Conservation (phyloP, 2,888 invertebrate species). For the Xestia ashworthii region DNA sequence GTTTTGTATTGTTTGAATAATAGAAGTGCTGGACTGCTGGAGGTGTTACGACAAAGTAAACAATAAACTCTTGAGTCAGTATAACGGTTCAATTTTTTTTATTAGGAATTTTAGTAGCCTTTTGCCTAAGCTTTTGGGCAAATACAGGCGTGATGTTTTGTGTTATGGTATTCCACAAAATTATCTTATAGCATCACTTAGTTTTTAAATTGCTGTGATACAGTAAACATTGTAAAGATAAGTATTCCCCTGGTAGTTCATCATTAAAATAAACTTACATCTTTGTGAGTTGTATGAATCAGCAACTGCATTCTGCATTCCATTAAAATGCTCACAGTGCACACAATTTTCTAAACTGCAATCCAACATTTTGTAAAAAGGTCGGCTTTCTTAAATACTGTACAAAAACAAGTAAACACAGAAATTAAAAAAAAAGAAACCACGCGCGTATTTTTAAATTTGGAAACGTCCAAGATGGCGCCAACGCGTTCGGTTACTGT, state of each 20-base stretch:
- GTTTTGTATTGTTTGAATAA: not conserved
- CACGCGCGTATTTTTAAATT: constrained; percentile 22
- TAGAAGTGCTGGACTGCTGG: no score
- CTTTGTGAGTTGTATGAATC: not conserved
- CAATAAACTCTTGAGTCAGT: not conserved
- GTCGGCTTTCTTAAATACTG: not conserved
- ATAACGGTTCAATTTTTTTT: not conserved
- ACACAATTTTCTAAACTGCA: constrained; percentile 5
- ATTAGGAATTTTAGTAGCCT: not conserved
- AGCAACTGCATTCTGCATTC: not conserved
- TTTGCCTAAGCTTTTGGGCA: no score
- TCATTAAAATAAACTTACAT: not conserved
- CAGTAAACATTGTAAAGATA: not conserved
- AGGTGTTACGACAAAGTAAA: not conserved
- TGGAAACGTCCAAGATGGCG: constrained; percentile 56
- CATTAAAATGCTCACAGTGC: not conserved
- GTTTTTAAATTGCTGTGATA: not conserved
- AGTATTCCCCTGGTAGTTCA: not conserved
- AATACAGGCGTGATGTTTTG: not conserved
- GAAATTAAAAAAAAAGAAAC: not conserved
- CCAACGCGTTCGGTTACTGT: constrained; percentile 38
- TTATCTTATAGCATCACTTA: no score
- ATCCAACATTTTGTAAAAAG: constrained; percentile 8
- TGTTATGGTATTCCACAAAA: not conserved
- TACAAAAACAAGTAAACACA: not conserved